Percentiles rank a stretch among this genome's conserved stretches.
Conservation (phyloP, 1,140 invertebrate species). For the Lepidurus packardi region DNA sequence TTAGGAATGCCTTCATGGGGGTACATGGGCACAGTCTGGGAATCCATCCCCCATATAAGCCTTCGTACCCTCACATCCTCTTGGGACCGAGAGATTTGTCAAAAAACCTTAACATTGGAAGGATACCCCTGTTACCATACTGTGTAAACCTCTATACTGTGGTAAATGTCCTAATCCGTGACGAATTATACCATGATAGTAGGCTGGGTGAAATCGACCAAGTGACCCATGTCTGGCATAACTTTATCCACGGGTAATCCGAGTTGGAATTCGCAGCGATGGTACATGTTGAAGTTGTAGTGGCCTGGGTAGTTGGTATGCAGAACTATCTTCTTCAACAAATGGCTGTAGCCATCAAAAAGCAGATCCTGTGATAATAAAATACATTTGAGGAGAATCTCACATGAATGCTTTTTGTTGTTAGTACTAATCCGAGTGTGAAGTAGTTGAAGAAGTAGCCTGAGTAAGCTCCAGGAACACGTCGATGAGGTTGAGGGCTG, state of each 20-base stretch:
- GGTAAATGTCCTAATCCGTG: conserved; percentile 26
- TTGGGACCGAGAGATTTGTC: no score
- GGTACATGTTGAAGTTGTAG: conserved; percentile 98
- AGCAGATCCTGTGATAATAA: conserved; percentile 72
- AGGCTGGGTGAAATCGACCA: conserved; percentile 55
- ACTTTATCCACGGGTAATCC: conserved; percentile 59
- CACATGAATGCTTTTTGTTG: conserved; percentile 20
- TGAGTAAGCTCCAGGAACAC: conserved; percentile 62
- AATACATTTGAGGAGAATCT: conserved; percentile 29
- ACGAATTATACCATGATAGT: conserved; percentile 51
- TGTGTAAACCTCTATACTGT: no score
- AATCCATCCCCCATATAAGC: no score
- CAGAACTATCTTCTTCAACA: conserved; percentile 92
- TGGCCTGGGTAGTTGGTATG: conserved; percentile 98
- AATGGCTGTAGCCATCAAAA: conserved; percentile 89
- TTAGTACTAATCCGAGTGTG: conserved; percentile 79
- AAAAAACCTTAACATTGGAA: no score
- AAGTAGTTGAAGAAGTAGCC: conserved; percentile 99
- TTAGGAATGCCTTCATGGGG: no score
- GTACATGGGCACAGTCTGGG: no score
- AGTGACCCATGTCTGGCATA: conserved; percentile 48
- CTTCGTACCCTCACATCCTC: no score
- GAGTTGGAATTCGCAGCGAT: conserved; percentile 81
- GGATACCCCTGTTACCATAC: no score
- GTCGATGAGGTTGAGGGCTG: conserved; percentile 75